Conservation (phyloP, 2,113 vertebrate genomes). For the Chionis minor region DNA sequence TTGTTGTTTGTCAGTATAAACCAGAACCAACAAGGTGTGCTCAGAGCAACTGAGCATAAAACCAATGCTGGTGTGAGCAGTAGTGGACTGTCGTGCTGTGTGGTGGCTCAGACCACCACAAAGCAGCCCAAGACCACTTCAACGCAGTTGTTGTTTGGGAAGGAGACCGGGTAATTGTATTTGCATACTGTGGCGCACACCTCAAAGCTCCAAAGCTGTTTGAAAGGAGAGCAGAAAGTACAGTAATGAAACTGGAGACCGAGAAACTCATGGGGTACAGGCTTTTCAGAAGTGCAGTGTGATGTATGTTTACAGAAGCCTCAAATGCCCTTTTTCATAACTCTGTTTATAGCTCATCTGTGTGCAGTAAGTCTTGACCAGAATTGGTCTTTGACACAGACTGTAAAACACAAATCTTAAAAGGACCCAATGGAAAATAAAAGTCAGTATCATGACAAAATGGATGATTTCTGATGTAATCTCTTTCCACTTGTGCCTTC, state of each 20-base stretch:
- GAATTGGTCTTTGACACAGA: constrained; percentile 76
- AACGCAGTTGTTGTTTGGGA: not conserved
- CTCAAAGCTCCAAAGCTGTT: not conserved
- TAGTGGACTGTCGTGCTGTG: not conserved
- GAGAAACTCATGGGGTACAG: constrained; percentile 34
- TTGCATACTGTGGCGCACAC: not conserved
- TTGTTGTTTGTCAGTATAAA: not conserved
- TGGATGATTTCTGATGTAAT: constrained; percentile 68
- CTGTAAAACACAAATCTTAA: constrained; percentile 75
- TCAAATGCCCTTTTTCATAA: constrained; percentile 71
- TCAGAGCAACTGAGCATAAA: not conserved
- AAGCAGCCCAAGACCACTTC: not conserved
- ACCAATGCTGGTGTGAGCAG: rapidly evolving
- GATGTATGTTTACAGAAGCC: constrained; percentile 71
- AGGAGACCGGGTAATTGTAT: not conserved
- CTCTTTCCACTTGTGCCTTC: constrained; percentile 28
- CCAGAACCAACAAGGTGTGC: not conserved
- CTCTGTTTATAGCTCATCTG: constrained; percentile 72
- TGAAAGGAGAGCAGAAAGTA: constrained; percentile 54
- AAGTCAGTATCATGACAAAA: constrained; percentile 69
- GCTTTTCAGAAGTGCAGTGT: constrained; percentile 23
- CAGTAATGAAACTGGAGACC: constrained; percentile 51
- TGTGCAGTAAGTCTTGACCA: constrained; percentile 74
- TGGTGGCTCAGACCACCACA: not conserved
- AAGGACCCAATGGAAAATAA: constrained; percentile 74